These are phyloP conservation scores for Brachionus paranguensis DNA, from an alignment of 1,140 invertebrate species.

Conservation along the genomic window DNA sequence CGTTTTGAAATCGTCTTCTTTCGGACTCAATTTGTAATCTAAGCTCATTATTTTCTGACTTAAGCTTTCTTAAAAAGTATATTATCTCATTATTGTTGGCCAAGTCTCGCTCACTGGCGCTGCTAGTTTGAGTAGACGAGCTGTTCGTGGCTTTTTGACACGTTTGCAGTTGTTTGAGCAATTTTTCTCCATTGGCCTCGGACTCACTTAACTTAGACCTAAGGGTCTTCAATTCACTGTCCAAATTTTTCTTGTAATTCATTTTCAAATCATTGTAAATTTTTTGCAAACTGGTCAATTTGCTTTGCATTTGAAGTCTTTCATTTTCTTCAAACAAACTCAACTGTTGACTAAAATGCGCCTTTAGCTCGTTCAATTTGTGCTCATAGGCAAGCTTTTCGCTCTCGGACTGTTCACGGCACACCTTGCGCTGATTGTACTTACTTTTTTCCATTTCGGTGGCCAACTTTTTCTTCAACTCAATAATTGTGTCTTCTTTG, in stretches of 20 bases:
- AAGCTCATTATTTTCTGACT: constrained; percentile 20
- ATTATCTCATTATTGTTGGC: not conserved
- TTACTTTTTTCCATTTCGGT: constrained; percentile 9
- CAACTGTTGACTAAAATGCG: constrained; percentile 37
- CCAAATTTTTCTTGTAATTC: constrained; percentile 30
- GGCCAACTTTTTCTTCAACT: not conserved
- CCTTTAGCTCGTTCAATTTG: not conserved
- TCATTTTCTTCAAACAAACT: constrained; percentile 32
- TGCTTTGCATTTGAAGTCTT: constrained; percentile 23
- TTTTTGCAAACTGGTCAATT: constrained; percentile 26
- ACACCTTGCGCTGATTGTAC: not conserved
- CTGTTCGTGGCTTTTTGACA: not conserved
- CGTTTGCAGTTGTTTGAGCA: not conserved
- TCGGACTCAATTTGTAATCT: not conserved
- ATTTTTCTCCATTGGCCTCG: not conserved
- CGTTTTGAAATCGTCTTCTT: not conserved
- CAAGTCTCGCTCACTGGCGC: not conserved
- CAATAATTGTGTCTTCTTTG: not conserved
- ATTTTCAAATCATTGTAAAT: constrained; percentile 32
- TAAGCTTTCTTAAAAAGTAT: constrained; percentile 25
- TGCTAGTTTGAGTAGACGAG: not conserved
- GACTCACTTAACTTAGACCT: not conserved
- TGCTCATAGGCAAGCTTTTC: constrained; percentile 22
- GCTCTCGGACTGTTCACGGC: not conserved
- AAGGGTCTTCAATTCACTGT: not conserved